phyloP scores from a whole-genome alignment of 2,888 invertebrate species.

The Hymenopus coronatus region DNA sequence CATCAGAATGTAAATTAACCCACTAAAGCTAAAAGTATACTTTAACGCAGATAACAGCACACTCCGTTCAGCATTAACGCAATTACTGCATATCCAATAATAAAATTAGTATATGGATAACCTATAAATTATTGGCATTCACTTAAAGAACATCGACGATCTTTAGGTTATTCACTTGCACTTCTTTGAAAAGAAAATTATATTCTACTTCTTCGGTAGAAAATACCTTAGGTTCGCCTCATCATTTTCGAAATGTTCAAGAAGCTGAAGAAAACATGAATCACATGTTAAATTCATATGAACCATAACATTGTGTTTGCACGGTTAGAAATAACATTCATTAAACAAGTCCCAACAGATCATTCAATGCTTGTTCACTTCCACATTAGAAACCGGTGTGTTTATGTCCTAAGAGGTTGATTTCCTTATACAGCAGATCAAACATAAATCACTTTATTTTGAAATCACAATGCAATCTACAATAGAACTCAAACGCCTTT shows the following conservation, averaged over 20 bases:
- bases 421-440: background rate
- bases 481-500: background rate
- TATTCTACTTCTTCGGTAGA: too few relatives aligned
- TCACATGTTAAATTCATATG: background rate
- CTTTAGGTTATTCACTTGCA: background rate
- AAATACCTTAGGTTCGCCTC: too few relatives aligned
- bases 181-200: background rate
- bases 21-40: too few relatives aligned
- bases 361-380: background rate
- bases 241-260: background rate
- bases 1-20: too few relatives aligned
- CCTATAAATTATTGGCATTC: background rate
- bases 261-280: background rate
- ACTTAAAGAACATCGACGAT: background rate
- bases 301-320: background rate
- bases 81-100: too few relatives aligned
- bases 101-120: background rate
- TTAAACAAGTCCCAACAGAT: background rate
- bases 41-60: too few relatives aligned
- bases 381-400: background rate
- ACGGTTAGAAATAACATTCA: background rate
- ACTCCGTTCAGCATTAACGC: too few relatives aligned
- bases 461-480: background rate
- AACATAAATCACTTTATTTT: background rate
- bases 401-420: background rate